Percentiles rank a stretch among this genome's conserved stretches.
Evolutionary conservation across 2,888 invertebrate species (phyloP).

Genomic region (Andricus quercusramuli): DNA sequence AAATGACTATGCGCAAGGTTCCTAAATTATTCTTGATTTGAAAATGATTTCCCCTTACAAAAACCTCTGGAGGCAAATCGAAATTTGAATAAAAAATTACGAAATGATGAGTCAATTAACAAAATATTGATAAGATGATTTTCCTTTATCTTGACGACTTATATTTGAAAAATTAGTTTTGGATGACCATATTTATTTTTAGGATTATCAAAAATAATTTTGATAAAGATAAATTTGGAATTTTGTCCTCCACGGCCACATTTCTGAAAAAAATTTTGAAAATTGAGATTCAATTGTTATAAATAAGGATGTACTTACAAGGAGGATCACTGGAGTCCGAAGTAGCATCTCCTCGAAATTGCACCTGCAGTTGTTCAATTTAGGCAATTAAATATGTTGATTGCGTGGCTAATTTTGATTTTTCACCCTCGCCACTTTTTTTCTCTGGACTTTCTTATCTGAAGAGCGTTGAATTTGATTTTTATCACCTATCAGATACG

Average conservation of each 20-base stretch:
- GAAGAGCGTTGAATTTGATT: background rate
- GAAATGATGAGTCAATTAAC: background rate
- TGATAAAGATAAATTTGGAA: background rate
- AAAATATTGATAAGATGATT: background rate
- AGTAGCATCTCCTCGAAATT: background rate
- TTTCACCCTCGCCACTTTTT: background rate
- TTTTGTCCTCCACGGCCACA: background rate
- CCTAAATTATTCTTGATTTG: background rate
- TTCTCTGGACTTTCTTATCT: background rate
- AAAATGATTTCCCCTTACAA: background rate
- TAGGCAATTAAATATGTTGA: background rate
- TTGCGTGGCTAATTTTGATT: background rate
- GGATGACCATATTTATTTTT: background rate
- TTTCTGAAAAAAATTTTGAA: background rate
- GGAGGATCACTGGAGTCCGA: background rate
- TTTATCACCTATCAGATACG: background rate
- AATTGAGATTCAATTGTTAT: background rate
- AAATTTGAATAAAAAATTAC: background rate
- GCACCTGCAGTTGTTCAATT: background rate
- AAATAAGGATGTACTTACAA: background rate
- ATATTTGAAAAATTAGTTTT: background rate
- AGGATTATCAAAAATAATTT: background rate
- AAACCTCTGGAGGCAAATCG: background rate
- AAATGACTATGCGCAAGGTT: conserved; percentile 12
- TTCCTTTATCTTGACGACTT: background rate